phyloP scores from a whole-genome alignment of 2,888 invertebrate genomes.

The Athalia cordata region DNA sequence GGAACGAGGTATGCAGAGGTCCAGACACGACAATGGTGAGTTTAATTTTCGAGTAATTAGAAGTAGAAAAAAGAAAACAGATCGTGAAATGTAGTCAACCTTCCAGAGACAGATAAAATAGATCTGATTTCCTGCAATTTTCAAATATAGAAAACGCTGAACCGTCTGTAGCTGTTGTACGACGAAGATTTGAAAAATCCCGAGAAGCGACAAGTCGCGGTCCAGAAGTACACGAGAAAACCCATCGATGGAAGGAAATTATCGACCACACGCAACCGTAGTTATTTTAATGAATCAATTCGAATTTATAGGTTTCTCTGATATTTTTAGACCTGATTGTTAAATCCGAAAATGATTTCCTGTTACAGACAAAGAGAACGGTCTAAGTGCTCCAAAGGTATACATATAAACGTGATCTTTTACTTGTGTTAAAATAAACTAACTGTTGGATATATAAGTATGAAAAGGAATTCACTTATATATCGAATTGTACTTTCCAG shows the following conservation, averaged over 20 bases:
- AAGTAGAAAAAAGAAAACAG: neutral
- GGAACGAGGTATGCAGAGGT: neutral
- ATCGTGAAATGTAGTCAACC: neutral
- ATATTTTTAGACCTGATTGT: neutral
- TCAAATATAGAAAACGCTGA: neutral
- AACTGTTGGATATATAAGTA: neutral
- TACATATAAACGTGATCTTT: no score
- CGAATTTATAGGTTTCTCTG: neutral
- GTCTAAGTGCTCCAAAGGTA: no score
- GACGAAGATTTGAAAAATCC: constrained; percentile 26
- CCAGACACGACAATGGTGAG: neutral
- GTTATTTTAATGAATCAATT: neutral
- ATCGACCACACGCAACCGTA: neutral
- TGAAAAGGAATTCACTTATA: neutral
- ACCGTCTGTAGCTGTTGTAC: constrained; percentile 5
- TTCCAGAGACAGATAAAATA: neutral
- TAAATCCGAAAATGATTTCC: no score
- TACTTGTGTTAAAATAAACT: no score
- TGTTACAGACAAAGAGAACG: no score
- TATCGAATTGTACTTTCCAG: neutral
- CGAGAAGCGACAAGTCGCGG: constrained; percentile 8
- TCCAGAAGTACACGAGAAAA: constrained; percentile 40
- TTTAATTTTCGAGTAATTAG: neutral
- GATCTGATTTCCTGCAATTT: neutral
- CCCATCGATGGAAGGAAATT: constrained; percentile 41